Conservation (phyloP, 2,113 vertebrate genomes). For the Scortum barcoo region DNA sequence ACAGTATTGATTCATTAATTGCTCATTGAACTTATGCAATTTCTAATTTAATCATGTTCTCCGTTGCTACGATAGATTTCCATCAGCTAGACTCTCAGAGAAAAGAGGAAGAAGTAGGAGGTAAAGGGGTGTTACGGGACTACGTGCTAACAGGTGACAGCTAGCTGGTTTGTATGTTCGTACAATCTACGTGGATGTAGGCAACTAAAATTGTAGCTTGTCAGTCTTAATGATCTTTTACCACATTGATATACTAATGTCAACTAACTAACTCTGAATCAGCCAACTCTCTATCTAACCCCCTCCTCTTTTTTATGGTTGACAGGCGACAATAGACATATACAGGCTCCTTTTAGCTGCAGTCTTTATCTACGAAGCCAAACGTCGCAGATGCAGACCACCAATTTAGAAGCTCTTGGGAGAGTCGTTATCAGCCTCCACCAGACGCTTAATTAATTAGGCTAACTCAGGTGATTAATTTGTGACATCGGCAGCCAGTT, state of each 20-base stretch:
- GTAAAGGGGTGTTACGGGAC: too few relatives aligned
- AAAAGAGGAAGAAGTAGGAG: too few relatives aligned
- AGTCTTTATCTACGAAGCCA: conserved; percentile 61
- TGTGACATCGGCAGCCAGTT: conserved; percentile 71
- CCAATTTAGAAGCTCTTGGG: conserved; percentile 67
- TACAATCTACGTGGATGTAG: too few relatives aligned
- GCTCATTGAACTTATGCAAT: background rate
- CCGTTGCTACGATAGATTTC: too few relatives aligned
- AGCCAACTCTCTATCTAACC: background rate
- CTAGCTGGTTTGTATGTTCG: too few relatives aligned
- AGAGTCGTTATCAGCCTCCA: conserved; percentile 68
- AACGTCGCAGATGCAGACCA: conserved; percentile 72
- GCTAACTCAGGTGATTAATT: conserved; percentile 76
- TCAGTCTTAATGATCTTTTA: too few relatives aligned
- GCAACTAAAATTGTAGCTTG: too few relatives aligned
- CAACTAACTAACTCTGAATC: conserved; percentile 5
- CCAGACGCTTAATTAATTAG: conserved; percentile 79
- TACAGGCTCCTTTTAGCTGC: conserved; percentile 43
- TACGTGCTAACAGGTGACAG: too few relatives aligned
- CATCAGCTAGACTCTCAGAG: too few relatives aligned
- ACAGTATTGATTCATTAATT: background rate
- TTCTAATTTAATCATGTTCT: too few relatives aligned
- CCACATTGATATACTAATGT: background rate
- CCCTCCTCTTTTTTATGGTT: background rate
- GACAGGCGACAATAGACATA: background rate